Evolutionary conservation across 2,888 invertebrate genomes (phyloP).

Genomic region (Julus scanicus): DNA sequence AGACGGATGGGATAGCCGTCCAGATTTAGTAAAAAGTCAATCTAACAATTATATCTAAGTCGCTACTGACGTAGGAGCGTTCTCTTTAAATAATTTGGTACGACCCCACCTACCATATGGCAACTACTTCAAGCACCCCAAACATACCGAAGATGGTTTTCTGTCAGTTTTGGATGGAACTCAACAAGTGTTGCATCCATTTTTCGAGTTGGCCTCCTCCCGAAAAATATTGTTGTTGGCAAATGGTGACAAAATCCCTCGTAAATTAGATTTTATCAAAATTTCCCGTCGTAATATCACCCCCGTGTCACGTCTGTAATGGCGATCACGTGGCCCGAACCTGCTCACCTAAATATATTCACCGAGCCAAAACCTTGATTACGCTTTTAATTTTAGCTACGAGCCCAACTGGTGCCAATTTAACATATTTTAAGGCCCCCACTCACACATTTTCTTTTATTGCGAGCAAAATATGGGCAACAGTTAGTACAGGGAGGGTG

Average conservation of each 20-base stretch:
- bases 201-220: background rate
- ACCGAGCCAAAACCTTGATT: slow-evolving; percentile 27
- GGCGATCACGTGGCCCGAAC: slow-evolving; percentile 1
- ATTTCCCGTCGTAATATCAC: slow-evolving; percentile 14
- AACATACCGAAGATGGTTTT: background rate
- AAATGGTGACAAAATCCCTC: background rate
- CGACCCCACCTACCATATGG: no score
- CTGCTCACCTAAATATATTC: slow-evolving; percentile 28
- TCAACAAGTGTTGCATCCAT: background rate
- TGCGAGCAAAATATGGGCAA: slow-evolving; percentile 18
- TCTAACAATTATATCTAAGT: no score
- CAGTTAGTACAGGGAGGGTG: background rate
- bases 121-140: no score
- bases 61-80: no score
- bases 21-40: no score
- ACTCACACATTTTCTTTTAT: slow-evolving; percentile 23
- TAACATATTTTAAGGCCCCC: slow-evolving; percentile 9
- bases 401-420: slow-evolving; percentile 19
- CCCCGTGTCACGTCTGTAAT: slow-evolving; percentile 8
- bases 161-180: background rate
- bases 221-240: slow-evolving; percentile 4
- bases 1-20: no score
- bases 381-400: slow-evolving; percentile 29
- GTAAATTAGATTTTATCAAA: slow-evolving; percentile 31
- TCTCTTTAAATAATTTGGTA: no score